Base-by-base conservation (phyloP, 64 coral and sea anemone species). In the Catalaphyllia jardinei region DNA sequence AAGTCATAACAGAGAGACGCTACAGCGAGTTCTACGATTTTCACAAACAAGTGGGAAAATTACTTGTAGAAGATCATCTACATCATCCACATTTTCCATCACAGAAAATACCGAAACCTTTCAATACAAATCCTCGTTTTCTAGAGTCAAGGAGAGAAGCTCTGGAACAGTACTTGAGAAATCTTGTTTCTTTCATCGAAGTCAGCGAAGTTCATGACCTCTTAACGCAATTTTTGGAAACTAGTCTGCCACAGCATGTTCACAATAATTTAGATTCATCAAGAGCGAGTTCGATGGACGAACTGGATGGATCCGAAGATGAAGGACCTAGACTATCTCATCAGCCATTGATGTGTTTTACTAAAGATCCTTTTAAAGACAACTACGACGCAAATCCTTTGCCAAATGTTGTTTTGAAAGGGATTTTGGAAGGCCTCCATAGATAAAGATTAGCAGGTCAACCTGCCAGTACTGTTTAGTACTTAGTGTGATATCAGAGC, bases 21-120 rank as follows among this genome's bases (percentile, higher is more conserved):
- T 99, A 93, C 79, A 90, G 64, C 49, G 76, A 99, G 62, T 99
- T 99, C 55, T 29, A 79, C 29, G 86, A 95, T 86, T 87, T 99
- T n/a, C 62, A 99, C 80, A 92, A 95, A 57, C 93, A 82, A 93
- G 59, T 99, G 19, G 69, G 88, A 17, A 89, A 93, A 75, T 88
- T 46, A 46, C 42, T 90, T 57, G 83, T 89, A n/a, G 30, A 82
- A 9, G 54, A 89, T 79, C 76, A 91, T 14, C 95, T 82, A 16
- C 89, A 91, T 76, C 82, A 94, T 19, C 95, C 88, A 16, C 89
- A 91, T 76, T 81, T 99, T 31, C 97, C 97, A 52, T 92, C 97
- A 65, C 93, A 88, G 63, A 95, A 88, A 76, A 50, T 95, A 20
- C 81, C 81, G 46, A 85, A 35, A 28, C 81, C 81, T 38, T 72